phyloP scores from a whole-genome alignment of 2,797 vertebrate genomes.

The Sarcoramphus papa region DNA sequence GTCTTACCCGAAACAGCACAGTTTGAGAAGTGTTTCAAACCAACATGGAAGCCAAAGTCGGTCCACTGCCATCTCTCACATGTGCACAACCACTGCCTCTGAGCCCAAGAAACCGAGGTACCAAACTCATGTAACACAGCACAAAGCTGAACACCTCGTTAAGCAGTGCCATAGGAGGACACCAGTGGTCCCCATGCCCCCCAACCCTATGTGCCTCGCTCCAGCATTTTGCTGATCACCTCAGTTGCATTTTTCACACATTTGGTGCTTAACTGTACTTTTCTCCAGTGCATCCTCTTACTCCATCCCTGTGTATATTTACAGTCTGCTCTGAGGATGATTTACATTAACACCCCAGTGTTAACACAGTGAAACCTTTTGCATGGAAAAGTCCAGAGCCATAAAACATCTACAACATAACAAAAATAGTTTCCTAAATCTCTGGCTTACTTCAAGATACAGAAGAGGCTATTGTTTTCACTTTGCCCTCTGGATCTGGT shows the following conservation, averaged over 20 bases:
- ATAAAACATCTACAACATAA: neutral
- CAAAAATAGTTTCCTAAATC: neutral
- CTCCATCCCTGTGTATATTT: neutral
- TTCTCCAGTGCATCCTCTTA: neutral
- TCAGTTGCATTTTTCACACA: neutral
- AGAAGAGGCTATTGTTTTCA: neutral
- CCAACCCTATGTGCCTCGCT: rapidly evolving
- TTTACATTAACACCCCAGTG: neutral
- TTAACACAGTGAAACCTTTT: neutral
- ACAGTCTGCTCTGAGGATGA: neutral
- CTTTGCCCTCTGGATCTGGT: neutral
- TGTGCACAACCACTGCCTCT: neutral
- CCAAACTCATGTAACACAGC: neutral
- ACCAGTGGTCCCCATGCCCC: neutral
- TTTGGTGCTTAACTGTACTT: neutral
- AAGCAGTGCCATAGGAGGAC: neutral
- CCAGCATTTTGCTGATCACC: neutral
- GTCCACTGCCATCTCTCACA: neutral
- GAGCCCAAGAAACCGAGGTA: neutral
- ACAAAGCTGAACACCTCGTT: neutral
- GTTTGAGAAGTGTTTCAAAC: neutral
- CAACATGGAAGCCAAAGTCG: neutral
- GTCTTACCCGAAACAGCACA: neutral
- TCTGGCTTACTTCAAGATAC: neutral
- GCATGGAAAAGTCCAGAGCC: neutral